A percentile compares a stretch with the other conserved stretches of the same genome.
These are phyloP conservation scores for Babyrousa celebensis DNA, from an alignment of 2,797 vertebrate species.

Conservation along the genomic window DNA sequence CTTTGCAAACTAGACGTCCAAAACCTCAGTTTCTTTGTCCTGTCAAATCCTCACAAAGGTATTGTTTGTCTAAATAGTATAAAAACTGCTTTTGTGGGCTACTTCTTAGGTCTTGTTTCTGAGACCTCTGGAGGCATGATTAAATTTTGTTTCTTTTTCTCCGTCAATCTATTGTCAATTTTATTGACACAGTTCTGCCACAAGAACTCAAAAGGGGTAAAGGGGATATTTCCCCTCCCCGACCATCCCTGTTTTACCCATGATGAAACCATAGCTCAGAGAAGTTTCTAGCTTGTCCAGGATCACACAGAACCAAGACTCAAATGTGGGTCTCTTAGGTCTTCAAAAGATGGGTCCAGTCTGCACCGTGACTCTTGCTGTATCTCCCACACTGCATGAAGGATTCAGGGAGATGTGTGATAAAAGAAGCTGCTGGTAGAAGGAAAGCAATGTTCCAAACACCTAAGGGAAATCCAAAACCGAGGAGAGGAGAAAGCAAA, in stretches of 20 bases:
- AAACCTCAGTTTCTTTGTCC: not conserved
- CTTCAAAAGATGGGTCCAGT: not conserved
- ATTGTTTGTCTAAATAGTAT: not conserved
- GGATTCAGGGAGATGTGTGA: not conserved
- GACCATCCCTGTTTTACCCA: not conserved
- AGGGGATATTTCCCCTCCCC: not conserved
- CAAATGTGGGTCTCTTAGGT: not conserved
- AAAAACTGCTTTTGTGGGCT: not conserved
- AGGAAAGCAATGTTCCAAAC: slow-evolving; percentile 16
- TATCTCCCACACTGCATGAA: not conserved
- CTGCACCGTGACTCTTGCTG: not conserved
- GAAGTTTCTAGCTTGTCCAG: not conserved
- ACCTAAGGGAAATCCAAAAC: slow-evolving; percentile 36
- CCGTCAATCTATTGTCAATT: not conserved
- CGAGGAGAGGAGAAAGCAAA: slow-evolving; percentile 29
- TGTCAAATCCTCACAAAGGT: not conserved
- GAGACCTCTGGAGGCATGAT: not conserved
- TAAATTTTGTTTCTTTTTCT: not conserved
- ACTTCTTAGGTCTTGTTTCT: not conserved
- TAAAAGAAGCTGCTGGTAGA: not conserved
- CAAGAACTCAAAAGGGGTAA: not conserved
- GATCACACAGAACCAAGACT: not conserved
- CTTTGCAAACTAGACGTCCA: not conserved
- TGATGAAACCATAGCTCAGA: not conserved
- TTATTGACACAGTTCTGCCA: not conserved